Conservation (phyloP, 2,113 vertebrate species). For the Rhynchomys soricoides region DNA sequence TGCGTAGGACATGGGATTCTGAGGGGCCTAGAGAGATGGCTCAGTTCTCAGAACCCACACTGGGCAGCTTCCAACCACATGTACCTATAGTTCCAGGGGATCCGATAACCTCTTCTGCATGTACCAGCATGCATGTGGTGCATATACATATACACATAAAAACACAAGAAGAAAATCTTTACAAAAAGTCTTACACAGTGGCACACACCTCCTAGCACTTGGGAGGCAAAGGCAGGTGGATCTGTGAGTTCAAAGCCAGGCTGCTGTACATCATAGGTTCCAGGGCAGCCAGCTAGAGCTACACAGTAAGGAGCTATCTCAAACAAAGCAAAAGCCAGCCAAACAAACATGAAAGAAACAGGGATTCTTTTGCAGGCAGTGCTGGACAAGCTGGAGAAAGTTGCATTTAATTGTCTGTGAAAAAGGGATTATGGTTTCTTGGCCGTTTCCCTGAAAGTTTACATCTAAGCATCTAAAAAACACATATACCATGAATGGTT, state of each 20-base stretch:
- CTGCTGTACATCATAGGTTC: background rate
- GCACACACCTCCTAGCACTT: background rate
- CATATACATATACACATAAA: background rate
- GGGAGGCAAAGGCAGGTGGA: background rate
- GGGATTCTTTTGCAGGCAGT: background rate
- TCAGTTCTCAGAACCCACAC: background rate
- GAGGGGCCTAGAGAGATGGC: background rate
- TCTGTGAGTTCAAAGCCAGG: background rate
- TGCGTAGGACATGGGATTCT: background rate
- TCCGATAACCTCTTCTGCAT: too few species aligned
- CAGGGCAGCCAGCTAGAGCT: background rate
- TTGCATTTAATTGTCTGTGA: background rate
- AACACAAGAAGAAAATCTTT: background rate
- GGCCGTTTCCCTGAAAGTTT: background rate
- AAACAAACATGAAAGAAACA: background rate
- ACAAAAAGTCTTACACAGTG: background rate
- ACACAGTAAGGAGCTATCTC: background rate
- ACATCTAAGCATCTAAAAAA: conserved; percentile 26
- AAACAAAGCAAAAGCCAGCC: background rate
- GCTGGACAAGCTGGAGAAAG: background rate
- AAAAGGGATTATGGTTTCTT: background rate
- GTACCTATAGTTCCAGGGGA: background rate
- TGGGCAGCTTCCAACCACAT: background rate
- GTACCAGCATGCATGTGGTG: background rate
- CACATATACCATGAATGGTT: background rate